Percentiles rank a stretch among this genome's conserved stretches.
These are phyloP conservation scores for Gortyna flavago DNA, from an alignment of 2,888 invertebrate species.

Conservation along the genomic window DNA sequence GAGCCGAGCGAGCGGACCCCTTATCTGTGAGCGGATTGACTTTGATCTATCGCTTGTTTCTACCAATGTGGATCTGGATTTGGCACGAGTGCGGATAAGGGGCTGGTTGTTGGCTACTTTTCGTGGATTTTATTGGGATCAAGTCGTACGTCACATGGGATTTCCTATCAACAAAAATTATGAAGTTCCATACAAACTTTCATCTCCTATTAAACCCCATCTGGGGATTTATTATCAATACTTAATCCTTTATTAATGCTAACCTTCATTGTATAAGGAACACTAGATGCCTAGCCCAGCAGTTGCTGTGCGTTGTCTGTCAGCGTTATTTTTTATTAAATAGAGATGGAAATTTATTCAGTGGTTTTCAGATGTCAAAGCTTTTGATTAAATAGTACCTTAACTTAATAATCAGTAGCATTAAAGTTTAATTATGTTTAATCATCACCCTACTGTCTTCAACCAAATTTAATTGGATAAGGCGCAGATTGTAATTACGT, in stretches of 20 bases:
- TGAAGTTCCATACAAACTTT: background rate
- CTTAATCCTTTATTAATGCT: background rate
- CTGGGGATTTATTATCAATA: background rate
- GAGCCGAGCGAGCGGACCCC: constrained; percentile 29
- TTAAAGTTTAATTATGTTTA: background rate
- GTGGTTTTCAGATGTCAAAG: background rate
- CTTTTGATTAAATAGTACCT: background rate
- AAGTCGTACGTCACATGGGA: background rate
- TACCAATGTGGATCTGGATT: constrained; percentile 37
- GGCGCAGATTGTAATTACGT: background rate
- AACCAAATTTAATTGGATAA: background rate
- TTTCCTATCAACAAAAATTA: background rate
- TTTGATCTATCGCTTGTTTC: constrained; percentile 63
- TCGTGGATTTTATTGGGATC: constrained; percentile 6
- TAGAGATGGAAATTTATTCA: background rate
- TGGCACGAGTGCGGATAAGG: constrained; percentile 27
- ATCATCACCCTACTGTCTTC: background rate
- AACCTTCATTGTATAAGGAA: background rate
- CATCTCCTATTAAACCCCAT: too few species aligned
- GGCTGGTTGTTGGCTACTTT: background rate
- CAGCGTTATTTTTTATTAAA: too few species aligned
- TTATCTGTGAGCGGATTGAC: constrained; percentile 61
- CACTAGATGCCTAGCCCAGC: background rate
- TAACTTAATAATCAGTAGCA: background rate
- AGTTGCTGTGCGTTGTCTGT: background rate